Evolutionary conservation across 2,888 invertebrate species (phyloP), one percentile per base, ranked within the genome.

Genomic region (Drosophila stalkeri): DNA sequence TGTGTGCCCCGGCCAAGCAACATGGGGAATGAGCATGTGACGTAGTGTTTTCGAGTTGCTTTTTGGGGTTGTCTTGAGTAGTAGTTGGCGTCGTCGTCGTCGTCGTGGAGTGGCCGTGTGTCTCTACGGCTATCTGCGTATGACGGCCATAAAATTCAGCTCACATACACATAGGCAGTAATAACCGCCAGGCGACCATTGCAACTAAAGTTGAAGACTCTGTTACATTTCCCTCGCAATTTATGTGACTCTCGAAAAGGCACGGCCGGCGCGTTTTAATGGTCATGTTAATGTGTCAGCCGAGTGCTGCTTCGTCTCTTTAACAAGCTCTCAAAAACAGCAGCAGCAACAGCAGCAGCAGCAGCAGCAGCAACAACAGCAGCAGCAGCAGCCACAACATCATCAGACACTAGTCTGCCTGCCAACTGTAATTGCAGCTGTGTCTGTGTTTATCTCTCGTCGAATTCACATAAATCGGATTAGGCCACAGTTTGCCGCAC

Each of bases 131-230:
- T 86, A 83, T 86, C 89, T 86, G 84, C 62, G 86, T 89, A 79
- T 83, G 73, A 86, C 89, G 73, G 71, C 85, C 82, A 89, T 84
- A 86, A 89, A 87, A 84, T 84, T 84, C 89, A 78, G 74, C 87
- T 74, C 89, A 81, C 84, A 83, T 78, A 72, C 62, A 64, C 55
- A 63, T 31, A 33, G 56, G 56, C 44, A 65, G 84, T 89, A 81
- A 84, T 83, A 86, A 89, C 87, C 79, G 62, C 73, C 75, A 84
- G 80, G 79, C 89, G 81, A 70, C 81, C 86, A 86, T 83, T 83
- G 86, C 84, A 81, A 59, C 56, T 57, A 18, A 64, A 75, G 39
- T 79, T 75, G 59, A 75, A 79, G 77, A 79, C 59, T 75, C 70
- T 43, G 16, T 75, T 59, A 78, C 69, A 75, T 69, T 62, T 75